Base-by-base conservation (phyloP, 2,888 invertebrate species). In the Sialis lutaria region DNA sequence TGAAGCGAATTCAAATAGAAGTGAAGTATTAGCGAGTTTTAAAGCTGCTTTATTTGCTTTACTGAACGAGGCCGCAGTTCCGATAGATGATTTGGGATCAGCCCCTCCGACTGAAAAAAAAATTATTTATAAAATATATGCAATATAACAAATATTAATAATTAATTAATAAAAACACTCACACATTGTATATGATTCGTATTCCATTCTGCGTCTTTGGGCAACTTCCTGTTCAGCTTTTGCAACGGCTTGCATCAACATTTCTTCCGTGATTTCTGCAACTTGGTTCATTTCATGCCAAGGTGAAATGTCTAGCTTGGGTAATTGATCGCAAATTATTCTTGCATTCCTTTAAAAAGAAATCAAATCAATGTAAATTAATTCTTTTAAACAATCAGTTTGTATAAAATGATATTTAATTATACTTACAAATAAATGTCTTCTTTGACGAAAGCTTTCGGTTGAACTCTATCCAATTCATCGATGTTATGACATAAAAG, bases 41-140 rank as follows among this genome's bases (percentile, higher is more conserved):
- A 91, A 63, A 1, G 92, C 88, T 56, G 85, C 82, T 59, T 77
- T 76, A 62, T 86, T 91, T 30, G 91, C 89, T 58, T 90, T 89
- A 48, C 87, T 88, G 65, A 91, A 90, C 0, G 89, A 88, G 1
- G 89, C 90, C 1, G 89, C 89, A 0, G 82, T 87, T 4, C 91
- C 90, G 9, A 81, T 77, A 0, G 90, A 81, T 0, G 89, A 88
- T 57, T 84, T 85, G 0, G 90, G 86, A 60, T 89, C 89, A 0
- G 85, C 83, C 54, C 83, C 84, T 51, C 82, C 82, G 60, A 76
- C 85, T 82, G 55, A 6, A 61, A 62, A 49, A 52, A 42, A 8
- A 8, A 31, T n/a, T n/a, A n/a, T 42, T 31, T 13, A 43, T 43
- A 31, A 10, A n/a, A 32, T 10, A 13, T 43, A 2, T 5, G n/a